Evolutionary conservation across 2,113 vertebrate species (phyloP), one percentile per base, ranked within the genome.

Genomic region (Etia nguti): DNA sequence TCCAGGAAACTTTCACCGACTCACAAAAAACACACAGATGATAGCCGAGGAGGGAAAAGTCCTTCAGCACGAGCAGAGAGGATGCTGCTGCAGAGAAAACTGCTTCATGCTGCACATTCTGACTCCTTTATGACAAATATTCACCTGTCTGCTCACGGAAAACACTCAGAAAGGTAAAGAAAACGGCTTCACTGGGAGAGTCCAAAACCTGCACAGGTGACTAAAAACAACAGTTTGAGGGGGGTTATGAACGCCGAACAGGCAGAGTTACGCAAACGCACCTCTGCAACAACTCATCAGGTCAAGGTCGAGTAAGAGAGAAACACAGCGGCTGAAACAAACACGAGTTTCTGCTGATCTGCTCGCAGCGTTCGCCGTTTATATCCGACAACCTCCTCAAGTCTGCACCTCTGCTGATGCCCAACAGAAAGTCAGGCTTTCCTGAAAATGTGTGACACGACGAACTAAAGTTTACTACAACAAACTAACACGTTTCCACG

Each of bases 1-100:
- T 85, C 85, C 82, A 88, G 86, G 77, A 88, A 86, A 83, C n/a
- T 68, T 81, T 86, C 83, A 86, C 13, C 62, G 10, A 43, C 31
- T 60, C 77, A 31, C 24, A 48, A 77, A 77, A 77, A 34, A 20
- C 26, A 29, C 68, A 75, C 24, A 48, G 43, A 34, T 6, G 73
- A 52, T 31, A 52, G 2, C 6, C 18, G 48, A 18, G 11, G 26
- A 80, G 81, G 79, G 56, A 81, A 36, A 2, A 52, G 87, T 60
- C 54, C 1, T 46, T 73, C 75, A 43, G 75, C 52, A 1, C 3
- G 43, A 55, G 80, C 68, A 55, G 41, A 36, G 12, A 29, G 34
- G 81, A 56, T 41, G 79, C 77, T 80, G 77, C 54, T 16, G 50
- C 18, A 34, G 11, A 10, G 3, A 16, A 48, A 75, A 75, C 15